These are phyloP conservation scores for Arbacia lixula DNA, from an alignment of 53 echinoderm and acorn worm species.

Conservation along the genomic window DNA sequence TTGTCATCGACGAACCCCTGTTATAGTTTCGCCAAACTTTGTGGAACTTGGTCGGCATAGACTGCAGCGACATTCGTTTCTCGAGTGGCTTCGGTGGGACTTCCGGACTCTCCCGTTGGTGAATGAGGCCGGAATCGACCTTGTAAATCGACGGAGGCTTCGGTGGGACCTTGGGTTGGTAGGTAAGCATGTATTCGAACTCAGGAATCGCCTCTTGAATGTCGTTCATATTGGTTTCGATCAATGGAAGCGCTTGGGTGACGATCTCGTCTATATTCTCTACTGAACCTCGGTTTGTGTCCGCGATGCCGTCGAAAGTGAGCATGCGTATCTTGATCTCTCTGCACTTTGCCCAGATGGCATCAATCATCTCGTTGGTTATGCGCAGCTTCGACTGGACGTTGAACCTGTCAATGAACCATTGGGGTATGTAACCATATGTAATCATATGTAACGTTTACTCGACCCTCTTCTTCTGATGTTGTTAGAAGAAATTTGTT, in stretches of 20 bases:
- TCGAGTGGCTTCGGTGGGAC: too few relatives aligned
- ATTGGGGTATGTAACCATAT: too few relatives aligned
- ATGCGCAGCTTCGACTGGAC: not conserved
- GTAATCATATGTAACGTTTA: too few relatives aligned
- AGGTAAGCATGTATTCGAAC: not conserved
- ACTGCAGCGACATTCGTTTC: too few relatives aligned
- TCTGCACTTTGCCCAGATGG: not conserved
- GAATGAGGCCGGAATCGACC: too few relatives aligned
- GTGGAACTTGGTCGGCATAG: too few relatives aligned
- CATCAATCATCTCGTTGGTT: not conserved
- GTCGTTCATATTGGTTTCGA: not conserved
- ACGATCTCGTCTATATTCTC: not conserved
- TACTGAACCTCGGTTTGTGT: too few relatives aligned
- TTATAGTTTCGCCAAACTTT: too few relatives aligned
- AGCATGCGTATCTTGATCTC: not conserved
- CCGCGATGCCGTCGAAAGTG: not conserved
- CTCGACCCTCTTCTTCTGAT: too few relatives aligned
- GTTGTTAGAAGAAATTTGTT: too few relatives aligned
- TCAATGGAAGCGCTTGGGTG: not conserved
- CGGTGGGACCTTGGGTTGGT: not conserved
- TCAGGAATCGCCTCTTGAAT: not conserved
- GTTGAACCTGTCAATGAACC: constrained; percentile 42
- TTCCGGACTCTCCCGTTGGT: too few relatives aligned
- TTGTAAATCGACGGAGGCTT: too few relatives aligned
- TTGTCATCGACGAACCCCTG: constrained; percentile 11